Base-by-base conservation (phyloP, 2,797 vertebrate genomes). In the Selene dorsalis region DNA sequence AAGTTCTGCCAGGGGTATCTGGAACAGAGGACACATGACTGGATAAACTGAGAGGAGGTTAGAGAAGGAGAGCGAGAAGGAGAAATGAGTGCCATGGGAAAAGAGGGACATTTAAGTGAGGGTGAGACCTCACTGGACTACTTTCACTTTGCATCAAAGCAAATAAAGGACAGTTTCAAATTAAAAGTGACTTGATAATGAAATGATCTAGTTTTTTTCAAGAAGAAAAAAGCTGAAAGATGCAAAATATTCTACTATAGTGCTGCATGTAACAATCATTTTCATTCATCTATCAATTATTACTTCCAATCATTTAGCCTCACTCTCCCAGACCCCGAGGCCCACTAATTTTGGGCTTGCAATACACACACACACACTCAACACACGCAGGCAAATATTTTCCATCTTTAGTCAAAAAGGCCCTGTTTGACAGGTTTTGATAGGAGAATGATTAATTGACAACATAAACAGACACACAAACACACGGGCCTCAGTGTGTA, bases 371-470 rank as follows among this genome's bases (percentile, higher is more conserved):
- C 41, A 30, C 0, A 39, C 4, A 77, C 20, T n/a, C 13, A 28
- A 61, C n/a, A 70, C 26, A 72, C 17, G 20, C 0, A 38, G 6
- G 48, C 62, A 70, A 76, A 80, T 28, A 79, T 82, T 66, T 72
- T 72, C 56, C 43, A 55, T 53, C 38, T 79, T 60, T 60, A 14
- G 60, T 75, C 38, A 84, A 81, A 86, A 61, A 80, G 30, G 2
- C 7, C n/a, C 17, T 26, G 67, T 89, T 85, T 73, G 71, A 67
- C 60, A 76, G 45, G n/a, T 69, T 68, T 43, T 56, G 48, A 66
- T 68, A 38, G 11, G 16, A 2, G 24, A 47, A 74, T 61, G 22
- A 53, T 81, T 74, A 73, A 73, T 62, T 71, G 50, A 77, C 41
- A 68, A 75, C 26, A 76, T 0, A 56, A 35, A 80, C 28, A 71